Conservation (phyloP, 2,888 invertebrate genomes). For the Stenichneumon culpator region DNA sequence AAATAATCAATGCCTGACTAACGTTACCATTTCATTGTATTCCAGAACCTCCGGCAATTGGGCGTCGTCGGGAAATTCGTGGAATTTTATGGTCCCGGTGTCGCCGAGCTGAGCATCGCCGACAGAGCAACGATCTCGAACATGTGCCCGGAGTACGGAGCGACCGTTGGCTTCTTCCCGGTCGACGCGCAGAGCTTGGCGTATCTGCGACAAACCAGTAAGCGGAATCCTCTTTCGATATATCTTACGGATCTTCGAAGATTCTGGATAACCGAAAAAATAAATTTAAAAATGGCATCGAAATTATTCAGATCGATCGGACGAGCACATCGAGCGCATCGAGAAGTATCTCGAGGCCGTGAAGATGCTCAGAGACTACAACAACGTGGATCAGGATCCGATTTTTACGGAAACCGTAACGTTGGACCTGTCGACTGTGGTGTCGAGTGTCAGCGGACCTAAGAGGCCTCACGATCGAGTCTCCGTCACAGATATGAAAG, state of each 20-base stretch:
- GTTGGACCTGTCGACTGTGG: constrained; percentile 94
- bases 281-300: constrained; percentile 13
- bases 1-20: neutral
- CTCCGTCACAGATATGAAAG: constrained; percentile 95
- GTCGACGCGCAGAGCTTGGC: constrained; percentile 92
- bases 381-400: constrained; percentile 92
- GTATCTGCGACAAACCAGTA: constrained; percentile 95
- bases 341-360: constrained; percentile 93
- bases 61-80: constrained; percentile 99
- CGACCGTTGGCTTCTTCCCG: constrained; percentile 98
- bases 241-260: neutral
- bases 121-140: constrained; percentile 99
- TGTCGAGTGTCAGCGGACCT: constrained; percentile 98
- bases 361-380: constrained; percentile 94
- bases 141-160: constrained; percentile 99
- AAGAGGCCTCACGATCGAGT: constrained; percentile 99
- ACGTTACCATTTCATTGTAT: neutral
- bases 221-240: constrained; percentile 66
- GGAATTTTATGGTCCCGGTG: constrained; percentile 99
- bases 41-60: constrained; percentile 90
- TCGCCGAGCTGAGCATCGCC: constrained; percentile 95
- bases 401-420: constrained; percentile 94
- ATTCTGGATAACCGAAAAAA: neutral
- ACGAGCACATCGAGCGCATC: constrained; percentile 91
- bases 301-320: constrained; percentile 90